Conservation (phyloP, 2,888 invertebrate species). For the Trachelus troglodyta region DNA sequence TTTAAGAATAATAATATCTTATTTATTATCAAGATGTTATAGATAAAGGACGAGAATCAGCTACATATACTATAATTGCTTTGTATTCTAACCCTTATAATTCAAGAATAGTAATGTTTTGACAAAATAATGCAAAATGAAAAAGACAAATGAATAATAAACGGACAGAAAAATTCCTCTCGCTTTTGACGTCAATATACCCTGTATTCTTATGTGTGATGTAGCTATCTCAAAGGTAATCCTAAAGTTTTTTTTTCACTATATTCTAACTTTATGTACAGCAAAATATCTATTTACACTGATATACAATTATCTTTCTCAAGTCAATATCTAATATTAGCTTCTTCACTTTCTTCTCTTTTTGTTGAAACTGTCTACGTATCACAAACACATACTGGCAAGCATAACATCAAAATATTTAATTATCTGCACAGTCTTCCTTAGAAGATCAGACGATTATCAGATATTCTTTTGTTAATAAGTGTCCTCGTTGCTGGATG, state of each 20-base stretch:
- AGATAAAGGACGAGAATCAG: no score
- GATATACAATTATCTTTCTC: background rate
- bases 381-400: background rate
- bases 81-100: no score
- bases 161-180: background rate
- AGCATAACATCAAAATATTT: background rate
- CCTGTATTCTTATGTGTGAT: background rate
- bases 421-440: background rate
- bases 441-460: background rate
- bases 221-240: background rate
- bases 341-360: background rate
- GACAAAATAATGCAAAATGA: no score
- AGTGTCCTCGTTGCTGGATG: constrained; percentile 16
- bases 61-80: no score
- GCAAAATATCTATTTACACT: background rate
- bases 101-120: no score
- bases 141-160: no score
- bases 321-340: background rate
- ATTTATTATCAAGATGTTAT: no score
- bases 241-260: background rate
- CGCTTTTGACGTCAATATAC: background rate
- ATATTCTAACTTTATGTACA: background rate
- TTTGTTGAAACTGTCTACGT: background rate
- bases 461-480: background rate
- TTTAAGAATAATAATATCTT: no score